Percentiles rank a stretch among this genome's conserved stretches.
Conservation (phyloP, 2,888 invertebrate species). For the Nemapogon koenigi region DNA sequence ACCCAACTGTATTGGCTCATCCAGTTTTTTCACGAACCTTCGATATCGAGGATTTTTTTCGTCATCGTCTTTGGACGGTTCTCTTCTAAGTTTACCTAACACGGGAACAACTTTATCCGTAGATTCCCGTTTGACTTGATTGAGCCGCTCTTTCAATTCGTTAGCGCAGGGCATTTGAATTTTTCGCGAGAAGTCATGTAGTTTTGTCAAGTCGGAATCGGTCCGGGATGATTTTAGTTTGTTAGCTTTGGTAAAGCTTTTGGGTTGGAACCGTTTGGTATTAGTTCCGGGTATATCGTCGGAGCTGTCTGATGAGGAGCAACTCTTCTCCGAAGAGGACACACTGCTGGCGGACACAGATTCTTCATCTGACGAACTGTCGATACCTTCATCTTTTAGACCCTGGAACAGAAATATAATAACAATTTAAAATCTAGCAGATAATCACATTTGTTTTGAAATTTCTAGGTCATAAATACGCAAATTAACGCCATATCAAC, state of each 20-base stretch:
- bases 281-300: slow-evolving; percentile 43
- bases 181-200: slow-evolving; percentile 26
- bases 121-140: slow-evolving; percentile 33
- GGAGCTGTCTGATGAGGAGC: slow-evolving; percentile 52
- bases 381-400: slow-evolving; percentile 59
- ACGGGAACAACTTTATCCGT: slow-evolving; percentile 38
- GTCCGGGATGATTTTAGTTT: slow-evolving; percentile 50
- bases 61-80: slow-evolving; percentile 34
- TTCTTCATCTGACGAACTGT: slow-evolving; percentile 59
- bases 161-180: slow-evolving; percentile 32
- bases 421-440: no score
- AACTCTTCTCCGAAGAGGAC: slow-evolving; percentile 56
- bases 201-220: slow-evolving; percentile 45
- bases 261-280: slow-evolving; percentile 41
- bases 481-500: no score
- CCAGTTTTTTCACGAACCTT: slow-evolving; percentile 37
- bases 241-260: slow-evolving; percentile 31
- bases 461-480: no score
- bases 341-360: slow-evolving; percentile 46
- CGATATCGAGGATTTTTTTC: slow-evolving; percentile 29
- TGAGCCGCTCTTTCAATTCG: slow-evolving; percentile 31
- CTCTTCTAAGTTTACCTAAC: slow-evolving; percentile 41
- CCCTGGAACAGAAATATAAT: slow-evolving; percentile 33
- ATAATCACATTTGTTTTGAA: no score
- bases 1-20: slow-evolving; percentile 47